Base-by-base conservation (phyloP, 2,888 invertebrate genomes). In the Metacarcinus magister region DNA sequence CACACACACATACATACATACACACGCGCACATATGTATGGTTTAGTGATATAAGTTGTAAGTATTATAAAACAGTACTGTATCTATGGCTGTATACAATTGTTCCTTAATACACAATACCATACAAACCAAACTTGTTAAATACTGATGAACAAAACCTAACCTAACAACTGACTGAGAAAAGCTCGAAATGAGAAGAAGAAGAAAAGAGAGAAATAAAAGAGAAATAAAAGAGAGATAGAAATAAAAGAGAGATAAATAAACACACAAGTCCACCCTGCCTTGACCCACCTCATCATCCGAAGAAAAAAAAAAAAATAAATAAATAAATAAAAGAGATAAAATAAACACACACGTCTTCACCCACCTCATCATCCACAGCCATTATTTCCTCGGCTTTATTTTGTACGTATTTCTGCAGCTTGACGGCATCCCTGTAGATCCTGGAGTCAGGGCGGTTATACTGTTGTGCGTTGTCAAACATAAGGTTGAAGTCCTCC, bases 401-500 rank as follows among this genome's bases (percentile, higher is more conserved):
- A 95, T 98, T 98, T 97, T 98, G 98, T 98, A 99, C 98, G 91
- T 98, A 98, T 98, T 98, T 98, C 97, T 99, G 98, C 97, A 99
- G 98, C 97, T 98, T 98, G 0, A 98, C 98, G 92, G 99, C 99
- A 97, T 99, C 98, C 97, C 99, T 98, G 97, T 99, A 99, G 23
- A 99, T 98, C 97, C 98, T 98, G 89, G 99, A 99, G 87, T 98
- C 98, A 93, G 98, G 98, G 91, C 98, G 98, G 97, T 99, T 99
- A 97, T 99, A 99, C 97, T 98, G 98, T 97, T 99, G 99, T 19
- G 99, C 99, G 98, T 99, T 99, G 97, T 99, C 99, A 97, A 99
- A 99, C 98, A 99, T 99, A 93, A 99, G 98, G 97, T 99, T 99
- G 98, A 99, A 98, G 97, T 99, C 99, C 0, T 98, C 98, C 0